A percentile compares a stretch with the other conserved stretches of the same genome.
Conservation (phyloP, 1,140 invertebrate genomes). For the Drosophila albomicans region DNA sequence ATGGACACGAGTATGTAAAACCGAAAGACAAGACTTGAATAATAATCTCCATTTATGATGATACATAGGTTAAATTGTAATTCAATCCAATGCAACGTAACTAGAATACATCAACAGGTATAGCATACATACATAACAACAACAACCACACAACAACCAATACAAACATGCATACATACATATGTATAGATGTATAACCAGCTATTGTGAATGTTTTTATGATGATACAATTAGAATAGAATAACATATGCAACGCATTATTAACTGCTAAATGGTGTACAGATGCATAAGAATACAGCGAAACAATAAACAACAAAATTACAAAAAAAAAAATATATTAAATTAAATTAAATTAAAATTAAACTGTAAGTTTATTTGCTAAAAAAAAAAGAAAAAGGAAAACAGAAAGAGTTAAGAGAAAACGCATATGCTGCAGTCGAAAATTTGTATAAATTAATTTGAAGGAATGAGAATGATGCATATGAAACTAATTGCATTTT, state of each 20-base stretch:
- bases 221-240: constrained; percentile 50
- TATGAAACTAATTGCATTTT: constrained; percentile 80
- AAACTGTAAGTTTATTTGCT: constrained; percentile 57
- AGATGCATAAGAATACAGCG: constrained; percentile 16
- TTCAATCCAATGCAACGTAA: constrained; percentile 51
- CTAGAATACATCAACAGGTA: constrained; percentile 35
- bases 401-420: constrained; percentile 20
- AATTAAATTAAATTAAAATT: constrained; percentile 15
- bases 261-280: constrained; percentile 44
- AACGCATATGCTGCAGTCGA: constrained; percentile 37
- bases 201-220: constrained; percentile 67
- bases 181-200: constrained; percentile 41
- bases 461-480: constrained; percentile 63
- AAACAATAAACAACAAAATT: constrained; percentile 36
- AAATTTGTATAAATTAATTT: constrained; percentile 59
- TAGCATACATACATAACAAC: constrained; percentile 27
- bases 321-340: constrained; percentile 1
- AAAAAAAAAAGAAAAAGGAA: constrained; percentile 51
- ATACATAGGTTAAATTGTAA: constrained; percentile 65
- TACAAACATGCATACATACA: constrained; percentile 18
- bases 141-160: constrained; percentile 17
- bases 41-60: constrained; percentile 48
- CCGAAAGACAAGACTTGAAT: constrained; percentile 76
- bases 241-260: constrained; percentile 35
- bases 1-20: constrained; percentile 33